Evolutionary conservation across 2,888 invertebrate genomes (phyloP).

Genomic region (Lepidochitona cinerea): DNA sequence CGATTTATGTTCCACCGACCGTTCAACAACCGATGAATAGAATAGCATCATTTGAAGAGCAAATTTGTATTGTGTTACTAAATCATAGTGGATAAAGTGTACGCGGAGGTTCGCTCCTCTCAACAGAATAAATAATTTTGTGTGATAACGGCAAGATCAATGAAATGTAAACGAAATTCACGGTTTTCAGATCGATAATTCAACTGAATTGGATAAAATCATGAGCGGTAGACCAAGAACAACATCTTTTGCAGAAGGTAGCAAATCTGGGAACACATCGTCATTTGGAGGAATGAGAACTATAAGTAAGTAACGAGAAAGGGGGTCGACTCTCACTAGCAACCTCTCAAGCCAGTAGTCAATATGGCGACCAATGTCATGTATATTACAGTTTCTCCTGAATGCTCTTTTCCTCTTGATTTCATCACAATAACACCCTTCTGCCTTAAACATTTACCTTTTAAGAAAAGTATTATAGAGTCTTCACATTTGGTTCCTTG

Average conservation of each 20-base stretch:
- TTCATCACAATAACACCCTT: too few relatives aligned
- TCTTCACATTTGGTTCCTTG: too few relatives aligned
- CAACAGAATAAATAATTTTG: neutral
- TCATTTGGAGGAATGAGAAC: constrained; percentile 62
- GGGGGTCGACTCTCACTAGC: too few relatives aligned
- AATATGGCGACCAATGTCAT: neutral
- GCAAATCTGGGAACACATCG: constrained; percentile 58
- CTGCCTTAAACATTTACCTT: too few relatives aligned
- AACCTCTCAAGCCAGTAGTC: too few relatives aligned
- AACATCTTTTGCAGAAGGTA: constrained; percentile 66
- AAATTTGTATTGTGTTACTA: neutral
- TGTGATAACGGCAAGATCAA: neutral
- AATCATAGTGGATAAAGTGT: neutral
- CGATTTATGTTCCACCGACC: neutral
- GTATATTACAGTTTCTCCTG: too few relatives aligned
- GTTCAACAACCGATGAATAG: neutral
- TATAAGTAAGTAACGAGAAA: constrained; percentile 57
- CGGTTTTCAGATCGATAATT: neutral
- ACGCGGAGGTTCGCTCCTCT: neutral
- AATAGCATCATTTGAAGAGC: neutral
- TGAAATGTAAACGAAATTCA: neutral
- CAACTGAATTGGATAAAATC: constrained; percentile 8
- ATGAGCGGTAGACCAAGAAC: constrained; percentile 67
- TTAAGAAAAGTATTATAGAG: too few relatives aligned
- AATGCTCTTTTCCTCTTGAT: too few relatives aligned